These are phyloP conservation scores for Phengaris arion DNA, from an alignment of 2,888 invertebrate species.

Conservation along the genomic window DNA sequence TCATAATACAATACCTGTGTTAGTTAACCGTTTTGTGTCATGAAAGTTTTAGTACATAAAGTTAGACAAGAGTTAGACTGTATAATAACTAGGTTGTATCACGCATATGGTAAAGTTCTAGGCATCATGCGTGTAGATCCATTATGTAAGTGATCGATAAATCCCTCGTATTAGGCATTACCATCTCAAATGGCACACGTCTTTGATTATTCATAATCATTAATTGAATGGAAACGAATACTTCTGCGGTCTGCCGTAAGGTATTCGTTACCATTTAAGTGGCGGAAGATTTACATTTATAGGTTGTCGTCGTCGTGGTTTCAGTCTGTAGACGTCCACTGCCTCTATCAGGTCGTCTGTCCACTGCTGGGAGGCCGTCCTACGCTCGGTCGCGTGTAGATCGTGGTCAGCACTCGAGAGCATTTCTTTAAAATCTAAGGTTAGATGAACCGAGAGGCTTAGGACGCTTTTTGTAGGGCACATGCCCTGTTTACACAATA, in stretches of 20 bases:
- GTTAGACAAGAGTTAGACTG: background rate
- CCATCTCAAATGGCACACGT: background rate
- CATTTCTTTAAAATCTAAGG: no score
- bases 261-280: background rate
- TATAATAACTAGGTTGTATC: slow-evolving; percentile 2
- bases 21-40: no score
- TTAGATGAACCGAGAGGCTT: no score
- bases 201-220: slow-evolving; percentile 15
- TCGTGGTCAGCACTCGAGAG: no score
- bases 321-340: no score
- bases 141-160: slow-evolving; percentile 3
- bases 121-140: background rate
- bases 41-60: background rate
- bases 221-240: background rate
- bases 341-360: no score
- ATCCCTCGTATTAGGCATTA: background rate
- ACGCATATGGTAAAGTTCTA: background rate
- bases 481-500: no score
- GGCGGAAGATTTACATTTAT: background rate
- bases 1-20: no score
- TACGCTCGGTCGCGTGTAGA: no score
- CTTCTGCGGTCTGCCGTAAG: background rate
- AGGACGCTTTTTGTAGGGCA: no score
- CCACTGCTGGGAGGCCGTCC: no score
- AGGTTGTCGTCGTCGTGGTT: background rate